Base-by-base conservation (phyloP, 1,140 invertebrate species). In the Tribolium madens region DNA sequence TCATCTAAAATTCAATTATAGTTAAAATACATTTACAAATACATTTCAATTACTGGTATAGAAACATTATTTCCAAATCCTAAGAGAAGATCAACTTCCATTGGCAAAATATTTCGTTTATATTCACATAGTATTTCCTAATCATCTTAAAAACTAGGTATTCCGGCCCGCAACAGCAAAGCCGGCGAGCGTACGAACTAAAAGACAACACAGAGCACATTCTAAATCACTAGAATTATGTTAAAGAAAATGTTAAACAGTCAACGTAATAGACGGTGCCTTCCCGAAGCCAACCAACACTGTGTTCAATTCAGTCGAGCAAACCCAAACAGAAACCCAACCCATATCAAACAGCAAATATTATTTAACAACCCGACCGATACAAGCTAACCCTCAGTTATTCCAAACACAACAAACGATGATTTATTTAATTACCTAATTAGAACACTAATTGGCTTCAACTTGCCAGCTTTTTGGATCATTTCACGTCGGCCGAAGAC, bases 1-100 rank as follows among this genome's bases (percentile, higher is more conserved):
- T 77, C 64, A 76, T 76, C 78, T 79, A 79, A 74, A 76, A 79
- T 73, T 79, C 64, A 71, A 70, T 76, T 76, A 79, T 53, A 76
- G 76, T 73, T 79, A 74, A 79, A 77, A 79, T 76, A 79, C 78
- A 79, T 79, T 76, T 77, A 79, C 75, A 80, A 73, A 72, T 76
- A 64, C 42, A 48, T 46, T 68, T 76, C 57, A 64, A 73, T 72
- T 76, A 76, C 72, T 76, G 31, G 76, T 77, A 79, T 77, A 77
- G 78, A 79, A 79, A 79, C 70, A 75, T 79, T 74, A 78, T 78
- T 33, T 77, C 47, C 75, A 69, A 76, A 77, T 77, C 42, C 72
- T 76, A 75, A 68, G 18, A 69, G 76, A 80, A 79, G 72, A 73
- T 80, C 73, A 80, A 80, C 79, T 79, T 79, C 78, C 69, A 79